Conservation (phyloP, 2,888 invertebrate genomes). For the Diaphora mendica region DNA sequence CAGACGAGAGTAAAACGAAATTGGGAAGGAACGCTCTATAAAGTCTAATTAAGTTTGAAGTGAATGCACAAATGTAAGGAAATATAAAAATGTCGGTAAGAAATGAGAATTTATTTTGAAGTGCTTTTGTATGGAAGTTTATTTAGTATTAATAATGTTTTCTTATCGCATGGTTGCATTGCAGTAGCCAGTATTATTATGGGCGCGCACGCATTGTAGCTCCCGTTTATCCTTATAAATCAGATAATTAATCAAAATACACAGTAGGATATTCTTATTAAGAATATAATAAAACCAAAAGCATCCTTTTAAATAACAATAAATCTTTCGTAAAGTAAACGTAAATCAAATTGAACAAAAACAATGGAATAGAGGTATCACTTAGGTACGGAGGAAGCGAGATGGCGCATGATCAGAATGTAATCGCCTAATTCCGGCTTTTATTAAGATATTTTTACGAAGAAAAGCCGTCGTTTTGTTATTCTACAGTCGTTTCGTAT, state of each 20-base stretch:
- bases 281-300: constrained; percentile 55
- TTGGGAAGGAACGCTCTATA: constrained; percentile 86
- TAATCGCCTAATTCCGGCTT: constrained; percentile 77
- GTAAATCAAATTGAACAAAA: constrained; percentile 75
- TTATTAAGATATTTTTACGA: constrained; percentile 83
- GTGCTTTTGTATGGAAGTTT: constrained; percentile 41
- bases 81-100: constrained; percentile 77
- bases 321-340: constrained; percentile 69
- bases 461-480: constrained; percentile 76
- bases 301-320: constrained; percentile 74
- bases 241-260: constrained; percentile 44
- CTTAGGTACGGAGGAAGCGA: constrained; percentile 72
- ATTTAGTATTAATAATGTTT: constrained; percentile 37
- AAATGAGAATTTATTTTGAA: constrained; percentile 69
- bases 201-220: constrained; percentile 27
- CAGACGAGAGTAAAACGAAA: constrained; percentile 83
- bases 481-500: constrained; percentile 80
- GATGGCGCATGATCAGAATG: constrained; percentile 80
- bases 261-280: constrained; percentile 36
- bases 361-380: constrained; percentile 67
- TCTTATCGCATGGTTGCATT: constrained; percentile 32
- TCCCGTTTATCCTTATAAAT: constrained; percentile 30
- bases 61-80: constrained; percentile 83
- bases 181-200: constrained; percentile 28
- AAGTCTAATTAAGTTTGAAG: constrained; percentile 86